Percentiles rank a stretch among this genome's conserved stretches.
Evolutionary conservation across 2,797 vertebrate genomes (phyloP).

Genomic region (Fundulus diaphanus): DNA sequence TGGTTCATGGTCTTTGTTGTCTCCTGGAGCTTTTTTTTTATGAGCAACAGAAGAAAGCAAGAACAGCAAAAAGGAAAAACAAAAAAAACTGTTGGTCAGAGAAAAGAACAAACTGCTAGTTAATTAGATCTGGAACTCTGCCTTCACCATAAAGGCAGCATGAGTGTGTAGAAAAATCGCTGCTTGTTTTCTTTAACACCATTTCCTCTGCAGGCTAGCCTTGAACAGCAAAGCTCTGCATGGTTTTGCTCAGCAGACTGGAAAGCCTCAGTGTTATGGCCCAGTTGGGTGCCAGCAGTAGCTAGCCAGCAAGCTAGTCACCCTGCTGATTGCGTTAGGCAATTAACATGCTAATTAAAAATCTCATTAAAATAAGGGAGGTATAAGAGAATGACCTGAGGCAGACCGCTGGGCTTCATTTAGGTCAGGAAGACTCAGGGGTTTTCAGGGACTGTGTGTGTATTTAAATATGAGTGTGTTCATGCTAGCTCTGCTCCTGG

Average conservation of each 20-base stretch:
- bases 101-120: constrained; percentile 44
- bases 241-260: constrained; percentile 56
- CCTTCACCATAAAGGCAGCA: constrained; percentile 35
- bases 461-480: constrained; percentile 31
- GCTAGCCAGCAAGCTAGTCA: constrained; percentile 71
- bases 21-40: constrained; percentile 6
- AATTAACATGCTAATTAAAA: constrained; percentile 88
- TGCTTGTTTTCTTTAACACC: constrained; percentile 25
- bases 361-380: constrained; percentile 84
- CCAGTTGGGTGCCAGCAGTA: constrained; percentile 69
- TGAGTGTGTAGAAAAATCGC: constrained; percentile 28
- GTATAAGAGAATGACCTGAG: constrained; percentile 77
- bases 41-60: constrained; percentile 10
- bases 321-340: constrained; percentile 81
- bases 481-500: constrained; percentile 26
- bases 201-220: constrained; percentile 62
- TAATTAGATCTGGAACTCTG: constrained; percentile 38
- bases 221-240: constrained; percentile 38
- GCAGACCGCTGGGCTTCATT: constrained; percentile 80
- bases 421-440: constrained; percentile 77
- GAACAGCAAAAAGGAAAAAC: too few species aligned
- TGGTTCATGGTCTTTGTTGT: background rate
- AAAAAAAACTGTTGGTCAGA: constrained; percentile 33
- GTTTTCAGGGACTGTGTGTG: constrained; percentile 26
- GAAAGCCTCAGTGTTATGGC: constrained; percentile 61